Base-by-base conservation (phyloP, 2,888 invertebrate species). In the Invenusta paracnida region DNA sequence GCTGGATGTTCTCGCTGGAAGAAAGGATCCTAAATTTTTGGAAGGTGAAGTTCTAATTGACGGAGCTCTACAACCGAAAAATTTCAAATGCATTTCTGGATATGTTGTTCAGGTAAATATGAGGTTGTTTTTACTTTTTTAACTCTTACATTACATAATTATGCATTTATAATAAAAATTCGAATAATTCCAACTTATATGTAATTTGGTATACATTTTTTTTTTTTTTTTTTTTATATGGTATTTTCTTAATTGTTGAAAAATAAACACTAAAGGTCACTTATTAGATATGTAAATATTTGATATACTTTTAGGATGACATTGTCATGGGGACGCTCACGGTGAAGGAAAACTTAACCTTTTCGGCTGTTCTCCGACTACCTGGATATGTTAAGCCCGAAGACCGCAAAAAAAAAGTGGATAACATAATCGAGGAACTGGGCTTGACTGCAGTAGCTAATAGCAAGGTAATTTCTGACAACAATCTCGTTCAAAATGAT, bases 61-160 rank as follows among this genome's bases (percentile, higher is more conserved):
- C 88, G 91, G 91, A 17, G 86, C 88, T 29, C 89, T 89, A 5
- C 89, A 89, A 73, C 91, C 91, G 23, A 88, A 88, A 0, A 91
- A 91, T 88, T 91, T 90, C 88, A 91, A 91, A 87, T 90, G 90
- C 86, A 89, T 90, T 89, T 89, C 91, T n/a, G 91, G 91, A 79
- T 91, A 91, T 88, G 91, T 91, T 48, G 90, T 91, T 5, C 91
- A 91, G 90, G 91, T 91, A 87, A 85, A 73, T 17, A 5, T 48
- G 5, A 48, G 17, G 5, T 11, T 11, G 17, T 48, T 17, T 48
- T 48, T 11, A 48, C 48, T 48, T 11, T 48, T 11, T 48, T 48
- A n/a, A n/a, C n/a, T n/a, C n/a, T n/a, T n/a, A n/a, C n/a, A n/a
- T n/a, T n/a, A n/a, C n/a, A n/a, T n/a, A n/a, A n/a, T n/a, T n/a